Conservation (phyloP, 37 sponge, comb jelly and placozoan species). For the Ephydatia muelleri region DNA sequence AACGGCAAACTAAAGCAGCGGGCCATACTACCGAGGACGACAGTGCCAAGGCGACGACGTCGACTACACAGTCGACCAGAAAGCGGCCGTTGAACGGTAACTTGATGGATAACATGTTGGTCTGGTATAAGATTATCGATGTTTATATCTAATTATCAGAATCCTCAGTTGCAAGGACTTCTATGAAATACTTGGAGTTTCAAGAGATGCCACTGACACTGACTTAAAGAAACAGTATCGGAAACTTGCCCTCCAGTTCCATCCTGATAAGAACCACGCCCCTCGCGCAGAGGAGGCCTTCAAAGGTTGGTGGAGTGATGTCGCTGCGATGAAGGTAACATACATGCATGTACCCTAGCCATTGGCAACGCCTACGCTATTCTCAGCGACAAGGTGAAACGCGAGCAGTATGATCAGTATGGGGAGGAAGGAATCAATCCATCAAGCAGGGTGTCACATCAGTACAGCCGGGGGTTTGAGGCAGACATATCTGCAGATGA, state of each 20-base stretch:
- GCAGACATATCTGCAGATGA: conserved; percentile 40
- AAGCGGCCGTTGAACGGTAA: conserved; percentile 46
- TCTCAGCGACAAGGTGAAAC: conserved; percentile 57
- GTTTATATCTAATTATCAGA: conserved; percentile 9
- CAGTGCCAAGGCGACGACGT: not conserved
- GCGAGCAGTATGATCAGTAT: conserved; percentile 52
- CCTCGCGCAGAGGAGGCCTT: conserved; percentile 78
- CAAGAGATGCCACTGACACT: conserved; percentile 38
- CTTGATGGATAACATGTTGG: not conserved
- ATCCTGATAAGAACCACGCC: conserved; percentile 80
- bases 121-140: not conserved
- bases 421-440: conserved; percentile 47
- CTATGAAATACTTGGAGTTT: conserved; percentile 73
- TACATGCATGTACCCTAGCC: not conserved
- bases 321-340: too few species aligned
- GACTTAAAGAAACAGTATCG: conserved; percentile 76
- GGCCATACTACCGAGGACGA: not conserved
- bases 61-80: conserved; percentile 24
- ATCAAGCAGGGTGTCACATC: not conserved
- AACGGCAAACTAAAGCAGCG: not conserved
- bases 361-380: conserved; percentile 65
- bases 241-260: conserved; percentile 74
- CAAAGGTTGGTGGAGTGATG: conserved; percentile 47
- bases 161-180: conserved; percentile 61
- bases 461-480: not conserved